Evolutionary conservation across 2,888 invertebrate species (phyloP).

Genomic region (Cepaea hortensis): DNA sequence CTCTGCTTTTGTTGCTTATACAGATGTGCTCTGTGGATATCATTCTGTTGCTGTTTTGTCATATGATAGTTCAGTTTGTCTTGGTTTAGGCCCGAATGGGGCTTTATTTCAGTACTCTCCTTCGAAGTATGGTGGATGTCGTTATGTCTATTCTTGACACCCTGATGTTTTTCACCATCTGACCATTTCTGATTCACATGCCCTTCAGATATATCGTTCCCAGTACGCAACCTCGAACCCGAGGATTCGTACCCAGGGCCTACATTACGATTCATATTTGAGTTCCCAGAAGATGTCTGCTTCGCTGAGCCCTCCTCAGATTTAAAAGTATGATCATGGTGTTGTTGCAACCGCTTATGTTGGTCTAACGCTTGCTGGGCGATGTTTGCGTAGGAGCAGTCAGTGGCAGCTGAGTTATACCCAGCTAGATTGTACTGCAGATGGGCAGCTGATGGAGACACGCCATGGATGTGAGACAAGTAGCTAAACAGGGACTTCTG

Average conservation of each 20-base stretch:
- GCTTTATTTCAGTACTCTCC: slow-evolving; percentile 76
- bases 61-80: slow-evolving; percentile 65
- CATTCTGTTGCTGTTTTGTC: slow-evolving; percentile 79
- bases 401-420: slow-evolving; percentile 21
- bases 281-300: slow-evolving; percentile 26
- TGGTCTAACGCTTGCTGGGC: slow-evolving; percentile 44
- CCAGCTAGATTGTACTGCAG: slow-evolving; percentile 30
- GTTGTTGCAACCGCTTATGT: slow-evolving; percentile 46
- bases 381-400: slow-evolving; percentile 1
- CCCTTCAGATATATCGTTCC: slow-evolving; percentile 47
- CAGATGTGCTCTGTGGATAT: slow-evolving; percentile 42
- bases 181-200: slow-evolving; percentile 54
- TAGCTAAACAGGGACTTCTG: slow-evolving; percentile 37
- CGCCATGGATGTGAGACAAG: slow-evolving; percentile 35
- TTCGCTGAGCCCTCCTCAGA: slow-evolving; percentile 50
- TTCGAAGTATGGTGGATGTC: slow-evolving; percentile 76
- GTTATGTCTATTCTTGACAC: slow-evolving; percentile 73
- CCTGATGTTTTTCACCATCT: slow-evolving; percentile 58
- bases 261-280: slow-evolving; percentile 55
- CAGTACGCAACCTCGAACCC: slow-evolving; percentile 46
- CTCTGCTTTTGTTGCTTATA: slow-evolving; percentile 74
- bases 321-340: slow-evolving; percentile 54
- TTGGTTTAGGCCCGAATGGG: slow-evolving; percentile 72
- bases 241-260: slow-evolving; percentile 60
- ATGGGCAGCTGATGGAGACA: slow-evolving; percentile 29